A percentile compares a stretch with the other conserved stretches of the same genome.
Evolutionary conservation across 2,113 vertebrate species (phyloP).

Genomic region (Muntiacus reevesi): DNA sequence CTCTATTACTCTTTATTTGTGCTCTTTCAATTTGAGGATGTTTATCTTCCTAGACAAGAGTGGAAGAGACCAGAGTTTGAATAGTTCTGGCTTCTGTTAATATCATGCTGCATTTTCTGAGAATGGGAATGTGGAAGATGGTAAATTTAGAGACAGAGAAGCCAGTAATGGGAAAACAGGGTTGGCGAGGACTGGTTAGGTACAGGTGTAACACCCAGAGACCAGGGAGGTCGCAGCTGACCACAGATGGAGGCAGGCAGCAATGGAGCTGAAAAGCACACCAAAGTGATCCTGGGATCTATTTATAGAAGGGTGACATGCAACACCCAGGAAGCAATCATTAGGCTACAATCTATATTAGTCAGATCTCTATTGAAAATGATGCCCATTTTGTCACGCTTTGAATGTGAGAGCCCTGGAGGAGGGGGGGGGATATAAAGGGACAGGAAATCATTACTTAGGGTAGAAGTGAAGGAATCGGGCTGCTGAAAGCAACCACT

Average conservation of each 20-base stretch:
- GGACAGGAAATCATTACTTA: slow-evolving; percentile 2
- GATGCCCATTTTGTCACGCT: background rate
- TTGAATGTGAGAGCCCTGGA: background rate
- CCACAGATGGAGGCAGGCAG: background rate
- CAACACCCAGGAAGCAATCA: slow-evolving; percentile 29
- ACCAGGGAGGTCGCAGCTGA: background rate
- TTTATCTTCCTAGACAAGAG: background rate
- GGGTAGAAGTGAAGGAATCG: background rate
- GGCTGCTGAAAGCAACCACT: background rate
- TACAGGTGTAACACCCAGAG: background rate
- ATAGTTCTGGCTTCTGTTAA: background rate
- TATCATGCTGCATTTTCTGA: background rate
- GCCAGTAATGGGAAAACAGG: background rate
- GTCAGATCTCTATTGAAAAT: background rate
- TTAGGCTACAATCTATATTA: background rate
- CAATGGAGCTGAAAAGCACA: background rate
- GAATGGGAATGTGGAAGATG: background rate
- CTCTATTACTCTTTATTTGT: background rate
- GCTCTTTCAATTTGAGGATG: background rate
- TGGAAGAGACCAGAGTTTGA: background rate
- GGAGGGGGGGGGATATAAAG: background rate
- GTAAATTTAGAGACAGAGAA: slow-evolving; percentile 15
- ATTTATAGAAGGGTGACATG: slow-evolving; percentile 49
- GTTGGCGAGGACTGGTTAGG: background rate
- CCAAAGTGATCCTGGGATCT: background rate